These are phyloP conservation scores for Neopelma chrysocephalum DNA, from an alignment of 2,797 vertebrate species.

Conservation along the genomic window DNA sequence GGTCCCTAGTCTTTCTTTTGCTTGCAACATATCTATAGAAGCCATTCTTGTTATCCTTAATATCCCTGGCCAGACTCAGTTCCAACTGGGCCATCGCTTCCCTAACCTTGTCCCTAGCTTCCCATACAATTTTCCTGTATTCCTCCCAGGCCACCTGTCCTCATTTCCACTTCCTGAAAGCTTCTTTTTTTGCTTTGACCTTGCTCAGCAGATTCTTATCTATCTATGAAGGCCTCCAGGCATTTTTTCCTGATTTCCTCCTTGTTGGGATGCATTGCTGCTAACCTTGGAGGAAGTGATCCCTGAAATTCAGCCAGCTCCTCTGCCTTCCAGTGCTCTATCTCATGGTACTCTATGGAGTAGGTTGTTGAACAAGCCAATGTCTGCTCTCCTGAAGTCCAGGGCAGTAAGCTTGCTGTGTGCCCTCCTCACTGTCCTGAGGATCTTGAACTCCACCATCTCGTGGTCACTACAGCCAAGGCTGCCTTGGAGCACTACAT, in stretches of 20 bases:
- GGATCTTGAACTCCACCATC: background rate
- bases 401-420: rapidly evolving
- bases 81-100: background rate
- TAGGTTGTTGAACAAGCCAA: background rate
- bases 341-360: background rate
- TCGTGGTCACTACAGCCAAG: rapidly evolving
- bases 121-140: background rate
- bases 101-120: background rate
- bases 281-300: background rate
- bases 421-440: background rate
- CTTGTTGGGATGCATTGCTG: background rate
- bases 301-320: background rate
- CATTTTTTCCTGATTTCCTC: background rate
- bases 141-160: rapidly evolving
- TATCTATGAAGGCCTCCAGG: background rate
- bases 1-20: background rate
- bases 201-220: background rate
- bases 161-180: background rate
- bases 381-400: background rate
- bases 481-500: background rate
- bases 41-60: background rate
- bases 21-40: background rate
- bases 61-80: background rate
- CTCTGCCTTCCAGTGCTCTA: background rate
- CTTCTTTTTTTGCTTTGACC: background rate